Evolutionary conservation across 35 echinoderm and acorn worm genomes (phyloP).

Genomic region (Amphiura filiformis): DNA sequence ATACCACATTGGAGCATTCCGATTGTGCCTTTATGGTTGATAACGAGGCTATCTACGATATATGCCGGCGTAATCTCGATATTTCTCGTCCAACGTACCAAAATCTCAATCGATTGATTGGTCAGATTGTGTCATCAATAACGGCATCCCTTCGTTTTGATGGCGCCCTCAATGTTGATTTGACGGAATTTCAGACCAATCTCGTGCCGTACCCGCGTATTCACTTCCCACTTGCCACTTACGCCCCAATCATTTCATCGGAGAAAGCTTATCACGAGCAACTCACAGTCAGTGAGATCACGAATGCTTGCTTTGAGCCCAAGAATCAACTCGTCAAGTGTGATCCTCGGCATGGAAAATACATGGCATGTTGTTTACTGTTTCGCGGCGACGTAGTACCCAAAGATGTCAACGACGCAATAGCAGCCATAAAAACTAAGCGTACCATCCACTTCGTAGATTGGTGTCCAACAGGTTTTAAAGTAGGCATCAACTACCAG

Average conservation of each 20-base stretch:
- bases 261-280: conserved; percentile 61
- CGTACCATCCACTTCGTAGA: conserved; percentile 18
- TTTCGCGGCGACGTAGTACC: conserved; percentile 47
- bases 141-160: too few relatives aligned
- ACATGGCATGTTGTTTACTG: too few relatives aligned
- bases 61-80: conserved; percentile 85
- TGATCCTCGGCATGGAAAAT: too few relatives aligned
- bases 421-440: conserved; percentile 38
- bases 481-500: too few relatives aligned
- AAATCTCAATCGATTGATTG: conserved; percentile 86
- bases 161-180: too few relatives aligned
- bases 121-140: conserved; percentile 89
- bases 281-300: conserved; percentile 20
- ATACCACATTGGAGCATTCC: too few relatives aligned
- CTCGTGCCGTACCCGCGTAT: too few relatives aligned
- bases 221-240: too few relatives aligned
- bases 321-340: background rate
- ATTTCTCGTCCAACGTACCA: conserved; percentile 79
- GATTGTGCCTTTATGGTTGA: too few relatives aligned
- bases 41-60: too few relatives aligned
- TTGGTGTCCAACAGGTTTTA: too few relatives aligned
- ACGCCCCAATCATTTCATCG: conserved; percentile 63
- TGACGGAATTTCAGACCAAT: too few relatives aligned
- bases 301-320: background rate
- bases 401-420: conserved; percentile 38